Base-by-base conservation (phyloP, 2,888 invertebrate species). In the Oligia strigilis region DNA sequence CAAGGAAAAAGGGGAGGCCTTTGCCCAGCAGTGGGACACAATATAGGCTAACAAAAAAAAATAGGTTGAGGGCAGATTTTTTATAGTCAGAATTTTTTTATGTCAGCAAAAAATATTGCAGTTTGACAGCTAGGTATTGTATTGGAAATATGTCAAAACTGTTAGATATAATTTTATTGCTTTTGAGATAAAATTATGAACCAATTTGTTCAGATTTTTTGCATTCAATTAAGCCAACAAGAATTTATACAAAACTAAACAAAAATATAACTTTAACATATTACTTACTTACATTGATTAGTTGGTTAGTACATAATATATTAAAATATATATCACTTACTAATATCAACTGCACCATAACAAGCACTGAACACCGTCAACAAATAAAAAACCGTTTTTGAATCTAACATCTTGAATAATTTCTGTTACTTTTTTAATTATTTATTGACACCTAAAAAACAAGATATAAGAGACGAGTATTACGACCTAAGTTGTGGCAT, bases 331-430 rank as follows among this genome's bases (percentile, higher is more conserved):
- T 43, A 17, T 58, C 52, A 93, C 96, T 94, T 90, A 96, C 96
- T 93, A 62, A 96, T 89, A 86, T 95, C 94, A 75, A 93, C 81
- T 46, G 91, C 89, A 84, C 94, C 94, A 83, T 90, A 89, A 81
- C 92, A 92, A 76, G 73, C 83, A 82, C 88, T 89, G 36, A 93
- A 82, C 83, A 93, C 78, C 60, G 88, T 76, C 29, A 92, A 82
- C 17, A 94, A 82, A 80, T 91, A 88, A 81, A 91, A 82, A 81
- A 91, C 17, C 77, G 75, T 79, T 75, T 78, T 85, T 40, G 78
- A 77, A 74, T 46, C 23, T 58, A 82, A 76, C 88, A 88, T 87
- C 60, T 62, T 83, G n/a, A 72, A 55, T 65, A 64, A 40, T 67
- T 72, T 62, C 4, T 17, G 0, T 0, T 3, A 8, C 49, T 36